Evolutionary conservation across 2,797 vertebrate species (phyloP).

Genomic region (Miichthys miiuy): DNA sequence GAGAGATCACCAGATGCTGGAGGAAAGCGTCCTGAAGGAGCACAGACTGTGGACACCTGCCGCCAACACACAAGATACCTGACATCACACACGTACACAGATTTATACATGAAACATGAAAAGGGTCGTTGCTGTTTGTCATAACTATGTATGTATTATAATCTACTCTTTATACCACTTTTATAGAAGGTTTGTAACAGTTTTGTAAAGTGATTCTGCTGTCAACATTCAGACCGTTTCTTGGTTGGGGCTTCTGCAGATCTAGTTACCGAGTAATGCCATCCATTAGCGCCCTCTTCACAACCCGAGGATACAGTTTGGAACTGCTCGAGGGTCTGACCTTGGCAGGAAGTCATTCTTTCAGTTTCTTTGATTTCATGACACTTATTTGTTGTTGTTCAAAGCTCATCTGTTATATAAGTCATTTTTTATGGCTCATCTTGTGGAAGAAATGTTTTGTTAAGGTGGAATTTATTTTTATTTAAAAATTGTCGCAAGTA

Average conservation of each 20-base stretch:
- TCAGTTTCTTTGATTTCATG: constrained; percentile 60
- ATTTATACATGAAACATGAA: neutral
- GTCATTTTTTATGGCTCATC: neutral
- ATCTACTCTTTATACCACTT: no score
- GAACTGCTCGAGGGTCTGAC: constrained; percentile 45
- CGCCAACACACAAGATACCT: constrained; percentile 14
- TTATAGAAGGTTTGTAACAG: neutral
- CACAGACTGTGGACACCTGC: constrained; percentile 64
- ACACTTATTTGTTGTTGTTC: constrained; percentile 26
- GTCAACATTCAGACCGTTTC: constrained; percentile 4
- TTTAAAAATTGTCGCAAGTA: no score
- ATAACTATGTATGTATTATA: no score
- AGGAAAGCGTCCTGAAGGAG: constrained; percentile 74
- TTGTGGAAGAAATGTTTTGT: constrained; percentile 28
- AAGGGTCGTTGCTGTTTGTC: neutral
- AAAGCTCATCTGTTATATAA: constrained; percentile 9
- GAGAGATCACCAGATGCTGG: constrained; percentile 67
- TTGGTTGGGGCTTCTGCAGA: constrained; percentile 3
- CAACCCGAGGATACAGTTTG: constrained; percentile 39
- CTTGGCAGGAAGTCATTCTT: constrained; percentile 60
- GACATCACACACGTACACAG: constrained; percentile 36
- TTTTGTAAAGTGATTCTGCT: neutral
- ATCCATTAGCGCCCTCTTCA: constrained; percentile 54
- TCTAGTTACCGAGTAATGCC: constrained; percentile 64
- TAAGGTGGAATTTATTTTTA: constrained; percentile 4